Percentiles rank a stretch among this genome's conserved stretches.
Conservation (phyloP, 2,113 vertebrate genomes). For the Fregata magnificens region DNA sequence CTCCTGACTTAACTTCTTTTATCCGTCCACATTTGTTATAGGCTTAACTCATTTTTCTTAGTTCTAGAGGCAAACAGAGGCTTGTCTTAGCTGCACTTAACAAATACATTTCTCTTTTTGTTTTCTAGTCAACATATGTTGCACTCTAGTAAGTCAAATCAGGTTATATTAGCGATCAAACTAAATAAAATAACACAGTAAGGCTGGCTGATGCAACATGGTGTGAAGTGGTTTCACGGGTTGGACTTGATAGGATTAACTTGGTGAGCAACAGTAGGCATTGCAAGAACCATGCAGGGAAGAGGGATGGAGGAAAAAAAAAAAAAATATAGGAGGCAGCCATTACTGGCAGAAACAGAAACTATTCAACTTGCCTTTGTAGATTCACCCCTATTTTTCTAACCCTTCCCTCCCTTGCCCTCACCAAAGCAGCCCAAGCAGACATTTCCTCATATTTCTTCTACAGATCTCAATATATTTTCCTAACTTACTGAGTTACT, state of each 20-base stretch:
- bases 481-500: neutral
- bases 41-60: accelerated
- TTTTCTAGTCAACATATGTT: neutral
- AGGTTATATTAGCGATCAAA: neutral
- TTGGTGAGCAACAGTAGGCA: neutral
- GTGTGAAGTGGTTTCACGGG: neutral
- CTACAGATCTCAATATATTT: neutral
- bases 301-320: no score
- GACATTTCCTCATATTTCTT: neutral
- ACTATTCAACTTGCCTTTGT: neutral
- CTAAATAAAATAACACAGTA: neutral
- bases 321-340: neutral
- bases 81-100: neutral
- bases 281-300: neutral
- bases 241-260: neutral
- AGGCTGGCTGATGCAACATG: neutral
- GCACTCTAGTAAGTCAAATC: neutral
- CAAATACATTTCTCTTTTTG: neutral
- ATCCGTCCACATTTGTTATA: neutral
- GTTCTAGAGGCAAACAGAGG: neutral
- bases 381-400: neutral
- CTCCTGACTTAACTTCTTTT: neutral
- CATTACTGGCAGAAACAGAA: neutral
- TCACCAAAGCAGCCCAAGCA: neutral
- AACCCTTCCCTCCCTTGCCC: neutral